These are phyloP conservation scores for Manacus vitellinus DNA, from an alignment of 2,113 vertebrate genomes.

Conservation along the genomic window DNA sequence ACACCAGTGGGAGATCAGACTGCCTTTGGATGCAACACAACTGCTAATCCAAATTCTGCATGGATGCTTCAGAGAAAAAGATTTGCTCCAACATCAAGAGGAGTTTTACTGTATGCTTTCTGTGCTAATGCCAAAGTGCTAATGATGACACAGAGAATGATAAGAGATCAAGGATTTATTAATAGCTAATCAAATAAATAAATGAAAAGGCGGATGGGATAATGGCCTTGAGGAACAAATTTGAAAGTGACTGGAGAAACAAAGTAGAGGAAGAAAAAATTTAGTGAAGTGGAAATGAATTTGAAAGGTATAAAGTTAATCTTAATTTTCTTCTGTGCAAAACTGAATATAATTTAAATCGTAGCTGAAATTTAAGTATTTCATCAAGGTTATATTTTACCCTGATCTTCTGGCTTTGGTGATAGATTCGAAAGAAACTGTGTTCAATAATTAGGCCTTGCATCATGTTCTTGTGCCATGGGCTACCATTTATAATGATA, in stretches of 20 bases:
- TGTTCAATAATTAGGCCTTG: background rate
- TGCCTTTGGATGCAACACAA: background rate
- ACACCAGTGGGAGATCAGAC: background rate
- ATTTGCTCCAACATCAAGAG: background rate
- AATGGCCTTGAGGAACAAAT: background rate
- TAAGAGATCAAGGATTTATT: background rate
- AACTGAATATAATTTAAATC: background rate
- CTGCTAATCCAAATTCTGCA: background rate
- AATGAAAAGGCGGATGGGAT: background rate
- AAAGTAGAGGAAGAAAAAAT: background rate
- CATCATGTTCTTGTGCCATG: background rate
- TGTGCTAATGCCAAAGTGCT: background rate
- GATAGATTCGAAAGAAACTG: background rate
- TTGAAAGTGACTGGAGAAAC: background rate
- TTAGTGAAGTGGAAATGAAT: background rate
- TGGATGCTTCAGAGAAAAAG: background rate
- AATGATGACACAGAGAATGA: background rate
- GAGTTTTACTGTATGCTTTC: background rate
- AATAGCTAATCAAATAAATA: background rate
- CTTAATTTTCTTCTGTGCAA: background rate
- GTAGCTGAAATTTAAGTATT: background rate
- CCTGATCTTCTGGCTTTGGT: background rate
- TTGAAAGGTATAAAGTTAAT: background rate
- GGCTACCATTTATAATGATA: background rate
- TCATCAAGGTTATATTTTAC: background rate